A percentile compares a stretch with the other conserved stretches of the same genome.
Conservation (phyloP, 2,797 vertebrate species). For the Danio tinwini region DNA sequence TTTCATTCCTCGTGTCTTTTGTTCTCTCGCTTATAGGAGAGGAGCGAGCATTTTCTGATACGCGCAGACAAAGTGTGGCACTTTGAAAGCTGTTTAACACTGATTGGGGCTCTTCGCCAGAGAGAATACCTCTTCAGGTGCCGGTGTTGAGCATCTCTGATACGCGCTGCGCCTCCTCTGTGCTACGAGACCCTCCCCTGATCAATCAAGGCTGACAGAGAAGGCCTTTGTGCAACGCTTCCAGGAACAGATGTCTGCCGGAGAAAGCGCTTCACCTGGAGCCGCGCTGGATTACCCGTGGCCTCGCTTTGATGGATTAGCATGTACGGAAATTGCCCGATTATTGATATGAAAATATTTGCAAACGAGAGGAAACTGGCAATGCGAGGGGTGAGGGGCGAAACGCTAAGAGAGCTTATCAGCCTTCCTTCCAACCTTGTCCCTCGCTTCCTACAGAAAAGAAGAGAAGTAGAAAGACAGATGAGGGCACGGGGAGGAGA, state of each 20-base stretch:
- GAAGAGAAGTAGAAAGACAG: conserved; percentile 83
- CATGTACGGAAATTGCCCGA: conserved; percentile 97
- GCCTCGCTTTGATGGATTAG: conserved; percentile 98
- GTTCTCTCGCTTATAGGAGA: conserved; percentile 64
- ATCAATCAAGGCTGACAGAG: conserved; percentile 95
- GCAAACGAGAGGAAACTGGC: conserved; percentile 71
- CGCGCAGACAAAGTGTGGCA: conserved; percentile 78
- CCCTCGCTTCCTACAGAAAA: conserved; percentile 48
- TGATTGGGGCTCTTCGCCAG: conserved; percentile 78
- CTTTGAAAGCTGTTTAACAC: conserved; percentile 77
- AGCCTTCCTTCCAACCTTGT: conserved; percentile 49
- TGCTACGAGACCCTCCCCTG: conserved; percentile 85
- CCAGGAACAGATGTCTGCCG: conserved; percentile 94
- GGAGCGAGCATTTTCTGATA: conserved; percentile 79
- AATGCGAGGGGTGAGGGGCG: conserved; percentile 57
- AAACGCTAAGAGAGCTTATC: conserved; percentile 61
- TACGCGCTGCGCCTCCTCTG: conserved; percentile 83
- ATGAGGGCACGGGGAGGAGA: conserved; percentile 79
- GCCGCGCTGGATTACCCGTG: conserved; percentile 89
- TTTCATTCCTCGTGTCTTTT: conserved; percentile 68
- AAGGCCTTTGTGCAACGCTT: conserved; percentile 88
- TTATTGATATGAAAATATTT: conserved; percentile 99
- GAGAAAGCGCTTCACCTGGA: conserved; percentile 93
- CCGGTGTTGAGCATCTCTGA: conserved; percentile 83
- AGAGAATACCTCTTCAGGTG: conserved; percentile 78